phyloP scores from a whole-genome alignment of 2,888 invertebrate species.

The Parnassius smintheus region DNA sequence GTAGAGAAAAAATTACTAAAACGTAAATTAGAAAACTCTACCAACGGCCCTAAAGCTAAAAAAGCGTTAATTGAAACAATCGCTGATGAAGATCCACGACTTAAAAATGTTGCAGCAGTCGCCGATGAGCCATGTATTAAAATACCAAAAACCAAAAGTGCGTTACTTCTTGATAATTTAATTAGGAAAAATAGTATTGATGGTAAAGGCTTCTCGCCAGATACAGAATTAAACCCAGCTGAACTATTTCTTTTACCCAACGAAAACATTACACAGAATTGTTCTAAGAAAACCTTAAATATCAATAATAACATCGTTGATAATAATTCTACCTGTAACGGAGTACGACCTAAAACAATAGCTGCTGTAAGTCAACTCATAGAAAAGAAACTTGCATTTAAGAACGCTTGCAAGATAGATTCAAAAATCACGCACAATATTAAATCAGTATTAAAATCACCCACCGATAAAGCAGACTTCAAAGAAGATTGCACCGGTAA shows the following conservation, averaged over 20 bases:
- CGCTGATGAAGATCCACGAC: constrained; percentile 55
- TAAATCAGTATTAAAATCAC: constrained; percentile 69
- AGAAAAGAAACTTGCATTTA: constrained; percentile 62
- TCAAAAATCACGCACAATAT: constrained; percentile 62
- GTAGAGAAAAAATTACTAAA: constrained; percentile 68
- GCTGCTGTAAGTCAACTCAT: constrained; percentile 68
- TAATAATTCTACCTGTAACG: constrained; percentile 50
- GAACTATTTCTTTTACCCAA: constrained; percentile 69
- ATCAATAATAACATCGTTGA: constrained; percentile 76
- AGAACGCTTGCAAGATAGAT: constrained; percentile 66
- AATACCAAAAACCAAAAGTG: constrained; percentile 74
- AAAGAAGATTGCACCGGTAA: constrained; percentile 45
- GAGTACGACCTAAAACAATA: constrained; percentile 61
- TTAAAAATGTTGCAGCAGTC: constrained; percentile 47
- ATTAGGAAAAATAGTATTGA: constrained; percentile 80
- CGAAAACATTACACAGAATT: constrained; percentile 59
- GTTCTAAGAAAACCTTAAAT: constrained; percentile 69
- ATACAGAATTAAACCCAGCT: constrained; percentile 67
- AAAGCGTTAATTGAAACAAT: constrained; percentile 50
- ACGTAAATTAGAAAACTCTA: constrained; percentile 61
- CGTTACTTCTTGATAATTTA: constrained; percentile 77
- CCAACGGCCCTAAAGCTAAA: constrained; percentile 52
- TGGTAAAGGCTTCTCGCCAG: constrained; percentile 58
- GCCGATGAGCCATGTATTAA: constrained; percentile 44
- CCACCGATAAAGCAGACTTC: constrained; percentile 50